Evolutionary conservation across 1,140 invertebrate species (phyloP).

Genomic region (Gerris buenoi): DNA sequence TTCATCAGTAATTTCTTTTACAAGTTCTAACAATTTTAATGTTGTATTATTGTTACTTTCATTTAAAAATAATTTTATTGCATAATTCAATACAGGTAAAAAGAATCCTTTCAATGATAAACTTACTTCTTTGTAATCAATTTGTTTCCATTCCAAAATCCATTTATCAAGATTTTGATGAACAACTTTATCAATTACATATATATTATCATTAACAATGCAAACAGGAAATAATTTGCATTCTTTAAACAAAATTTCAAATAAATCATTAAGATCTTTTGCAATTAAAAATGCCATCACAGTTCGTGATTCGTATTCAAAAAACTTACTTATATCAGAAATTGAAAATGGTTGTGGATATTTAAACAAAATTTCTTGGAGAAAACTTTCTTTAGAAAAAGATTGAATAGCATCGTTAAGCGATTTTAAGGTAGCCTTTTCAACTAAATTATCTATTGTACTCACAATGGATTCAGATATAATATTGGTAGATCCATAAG

Average conservation of each 20-base stretch:
- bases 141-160: not conserved
- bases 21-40: not conserved
- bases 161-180: not conserved
- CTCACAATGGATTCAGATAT: not conserved
- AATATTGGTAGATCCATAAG: not conserved
- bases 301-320: not conserved
- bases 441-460: not conserved
- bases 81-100: not conserved
- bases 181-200: not conserved
- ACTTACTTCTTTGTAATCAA: not conserved
- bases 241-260: not conserved
- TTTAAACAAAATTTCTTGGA: not conserved
- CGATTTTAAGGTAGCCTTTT: not conserved
- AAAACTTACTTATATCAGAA: not conserved
- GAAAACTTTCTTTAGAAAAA: not conserved
- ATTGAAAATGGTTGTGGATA: not conserved
- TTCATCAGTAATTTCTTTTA: not conserved
- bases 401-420: not conserved
- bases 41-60: not conserved
- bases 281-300: not conserved
- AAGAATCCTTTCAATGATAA: not conserved
- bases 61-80: not conserved
- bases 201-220: not conserved
- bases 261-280: not conserved
- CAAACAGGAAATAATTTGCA: not conserved